Base-by-base conservation (phyloP, 2,797 vertebrate genomes). In the Falco biarmicus region DNA sequence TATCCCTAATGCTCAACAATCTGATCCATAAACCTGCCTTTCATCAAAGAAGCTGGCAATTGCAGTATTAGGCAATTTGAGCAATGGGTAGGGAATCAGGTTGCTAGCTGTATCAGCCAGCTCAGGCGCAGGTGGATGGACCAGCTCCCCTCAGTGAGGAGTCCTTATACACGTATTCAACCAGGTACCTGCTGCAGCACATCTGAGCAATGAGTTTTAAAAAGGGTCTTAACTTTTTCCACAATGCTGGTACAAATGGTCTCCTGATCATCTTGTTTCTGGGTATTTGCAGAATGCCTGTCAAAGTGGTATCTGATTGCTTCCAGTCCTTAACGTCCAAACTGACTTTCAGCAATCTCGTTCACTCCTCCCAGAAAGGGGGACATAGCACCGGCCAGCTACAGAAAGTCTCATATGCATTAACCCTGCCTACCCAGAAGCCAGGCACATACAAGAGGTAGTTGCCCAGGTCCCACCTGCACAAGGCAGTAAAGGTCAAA, bases 1-100 rank as follows among this genome's bases (percentile, higher is more conserved):
- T 90, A 37, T 71, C 53, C 92, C 87, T 81, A 87, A 84, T 45
- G 74, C 90, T 82, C 79, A 91, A 51, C 79, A 86, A 85, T 76
- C 90, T 90, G 90, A 92, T 89, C 90, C 41, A 19, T 26, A 84
- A 96, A 90, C 87, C 47, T 2, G 20, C 73, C 73, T 93, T 91
- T 81, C 94, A 88, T 70, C 76, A 69, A 65, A 83, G 63, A 86
- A 41, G 57, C 83, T 84, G 73, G 93, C 20, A 43, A 91, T 1
- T 86, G 89, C 32, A 47, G 68, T 19, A 47, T 50, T 64, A 68
- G 75, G 71, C 84, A 89, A 83, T 82, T 28, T 47, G 41, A 94
- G 54, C 71, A 31, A n/a, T 7, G 51, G 31, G 26, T 11, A 70
- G 28, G 31, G 74, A 89, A 90, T 14, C 43, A 78, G 18, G 41